Conservation (phyloP, 2,888 invertebrate genomes). For the Catocala fraxini region DNA sequence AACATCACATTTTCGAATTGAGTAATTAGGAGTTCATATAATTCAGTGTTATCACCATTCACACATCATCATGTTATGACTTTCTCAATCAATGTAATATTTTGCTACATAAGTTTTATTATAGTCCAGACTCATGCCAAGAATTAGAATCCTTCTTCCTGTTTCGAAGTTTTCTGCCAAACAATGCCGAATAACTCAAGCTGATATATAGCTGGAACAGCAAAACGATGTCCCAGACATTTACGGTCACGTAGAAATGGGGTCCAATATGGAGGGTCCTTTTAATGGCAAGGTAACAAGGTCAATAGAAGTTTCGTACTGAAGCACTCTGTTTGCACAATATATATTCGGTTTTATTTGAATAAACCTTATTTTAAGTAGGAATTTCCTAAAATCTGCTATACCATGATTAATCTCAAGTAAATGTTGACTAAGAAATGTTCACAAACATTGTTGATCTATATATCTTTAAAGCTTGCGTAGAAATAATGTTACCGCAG, state of each 20-base stretch:
- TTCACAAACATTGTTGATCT: too few species aligned
- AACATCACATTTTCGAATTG: too few species aligned
- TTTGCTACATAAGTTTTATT: too few species aligned
- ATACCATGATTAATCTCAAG: too few species aligned
- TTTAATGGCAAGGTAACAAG: slow-evolving; percentile 9
- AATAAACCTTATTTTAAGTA: neutral
- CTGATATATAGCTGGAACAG: neutral
- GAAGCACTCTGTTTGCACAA: slow-evolving; percentile 6
- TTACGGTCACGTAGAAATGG: slow-evolving; percentile 3
- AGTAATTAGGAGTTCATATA: too few species aligned
- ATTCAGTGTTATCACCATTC: too few species aligned
- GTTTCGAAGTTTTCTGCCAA: slow-evolving; percentile 1
- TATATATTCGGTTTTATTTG: slow-evolving; percentile 1
- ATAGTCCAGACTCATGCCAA: neutral
- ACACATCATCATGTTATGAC: too few species aligned
- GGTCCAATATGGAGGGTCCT: neutral
- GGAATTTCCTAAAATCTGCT: too few species aligned
- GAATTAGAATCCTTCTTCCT: neutral
- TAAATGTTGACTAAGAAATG: too few species aligned
- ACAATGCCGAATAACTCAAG: slow-evolving; percentile 8
- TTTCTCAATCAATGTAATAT: too few species aligned
- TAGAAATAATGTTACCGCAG: too few species aligned
- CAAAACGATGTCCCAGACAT: slow-evolving; percentile 2
- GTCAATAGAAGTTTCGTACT: slow-evolving; percentile 1
- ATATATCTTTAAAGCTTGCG: too few species aligned